Percentiles rank a stretch among this genome's conserved stretches.
phyloP scores from a whole-genome alignment of 2,113 vertebrate species.

The Antidorcas marsupialis region DNA sequence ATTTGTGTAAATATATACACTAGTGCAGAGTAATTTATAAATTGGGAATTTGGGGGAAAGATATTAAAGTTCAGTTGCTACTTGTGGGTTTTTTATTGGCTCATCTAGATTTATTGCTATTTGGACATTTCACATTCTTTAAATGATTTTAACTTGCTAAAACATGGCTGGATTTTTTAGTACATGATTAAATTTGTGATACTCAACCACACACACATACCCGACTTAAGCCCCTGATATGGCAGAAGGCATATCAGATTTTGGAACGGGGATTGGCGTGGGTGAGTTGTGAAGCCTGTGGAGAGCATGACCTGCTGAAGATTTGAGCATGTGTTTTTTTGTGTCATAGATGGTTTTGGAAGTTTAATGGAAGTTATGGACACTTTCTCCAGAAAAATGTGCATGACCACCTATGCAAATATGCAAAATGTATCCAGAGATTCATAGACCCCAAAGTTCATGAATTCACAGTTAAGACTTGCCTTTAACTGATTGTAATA shows the following conservation, averaged over 20 bases:
- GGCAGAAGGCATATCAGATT: background rate
- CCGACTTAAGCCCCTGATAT: background rate
- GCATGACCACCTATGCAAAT: background rate
- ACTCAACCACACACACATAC: background rate
- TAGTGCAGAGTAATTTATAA: background rate
- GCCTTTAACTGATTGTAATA: background rate
- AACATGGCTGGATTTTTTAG: background rate
- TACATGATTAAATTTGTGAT: background rate
- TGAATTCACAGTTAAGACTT: background rate
- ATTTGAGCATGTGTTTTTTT: background rate
- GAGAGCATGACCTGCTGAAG: background rate
- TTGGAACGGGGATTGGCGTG: background rate
- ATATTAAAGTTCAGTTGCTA: conserved; percentile 21
- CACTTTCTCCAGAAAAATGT: background rate
- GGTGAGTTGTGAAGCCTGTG: background rate
- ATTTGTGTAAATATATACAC: background rate
- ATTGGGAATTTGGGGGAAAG: background rate
- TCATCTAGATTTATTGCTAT: background rate
- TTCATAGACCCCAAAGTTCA: background rate
- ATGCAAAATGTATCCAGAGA: background rate
- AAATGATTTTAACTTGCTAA: background rate
- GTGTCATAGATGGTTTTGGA: background rate
- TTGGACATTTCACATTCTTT: background rate
- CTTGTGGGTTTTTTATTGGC: background rate
- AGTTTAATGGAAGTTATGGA: background rate